Conservation (phyloP, 2,113 vertebrate genomes). For the Crotalus viridis region DNA sequence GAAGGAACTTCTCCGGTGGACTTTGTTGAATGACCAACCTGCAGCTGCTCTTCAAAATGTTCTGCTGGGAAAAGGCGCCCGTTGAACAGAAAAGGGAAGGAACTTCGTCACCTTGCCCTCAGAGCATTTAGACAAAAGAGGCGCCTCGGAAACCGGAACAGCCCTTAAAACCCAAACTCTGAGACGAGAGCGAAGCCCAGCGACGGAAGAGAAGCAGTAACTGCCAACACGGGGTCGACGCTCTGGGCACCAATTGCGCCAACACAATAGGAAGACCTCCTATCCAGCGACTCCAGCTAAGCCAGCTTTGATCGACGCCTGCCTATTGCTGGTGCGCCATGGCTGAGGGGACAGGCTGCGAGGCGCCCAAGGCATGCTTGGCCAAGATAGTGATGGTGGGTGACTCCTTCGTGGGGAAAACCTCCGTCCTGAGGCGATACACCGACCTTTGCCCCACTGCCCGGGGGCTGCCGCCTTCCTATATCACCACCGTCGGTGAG, state of each 20-base stretch:
- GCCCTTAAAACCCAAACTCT: neutral
- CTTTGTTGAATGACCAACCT: neutral
- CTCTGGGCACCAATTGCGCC: neutral
- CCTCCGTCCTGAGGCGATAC: slow-evolving; percentile 64
- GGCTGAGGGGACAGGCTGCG: neutral
- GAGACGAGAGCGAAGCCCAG: too few species aligned
- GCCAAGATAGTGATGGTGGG: slow-evolving; percentile 69
- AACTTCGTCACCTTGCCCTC: neutral
- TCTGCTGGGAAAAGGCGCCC: neutral
- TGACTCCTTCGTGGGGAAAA: slow-evolving; percentile 68
- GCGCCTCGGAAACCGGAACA: neutral
- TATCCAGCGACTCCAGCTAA: neutral
- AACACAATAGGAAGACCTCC: too few species aligned
- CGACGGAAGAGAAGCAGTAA: neutral
- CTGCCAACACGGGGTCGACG: neutral
- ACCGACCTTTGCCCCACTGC: slow-evolving; percentile 40
- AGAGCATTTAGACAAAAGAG: neutral
- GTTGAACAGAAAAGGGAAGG: neutral
- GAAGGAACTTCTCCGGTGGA: neutral
- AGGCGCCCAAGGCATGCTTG: slow-evolving; percentile 22
- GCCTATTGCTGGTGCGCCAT: neutral
- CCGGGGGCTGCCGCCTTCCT: slow-evolving; percentile 23
- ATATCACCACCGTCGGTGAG: slow-evolving; percentile 70
- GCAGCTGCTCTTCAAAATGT: neutral
- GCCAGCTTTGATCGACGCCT: neutral